These are phyloP conservation scores for Poeciliopsis occidentalis DNA, from an alignment of 2,113 vertebrate species.

Conservation along the genomic window DNA sequence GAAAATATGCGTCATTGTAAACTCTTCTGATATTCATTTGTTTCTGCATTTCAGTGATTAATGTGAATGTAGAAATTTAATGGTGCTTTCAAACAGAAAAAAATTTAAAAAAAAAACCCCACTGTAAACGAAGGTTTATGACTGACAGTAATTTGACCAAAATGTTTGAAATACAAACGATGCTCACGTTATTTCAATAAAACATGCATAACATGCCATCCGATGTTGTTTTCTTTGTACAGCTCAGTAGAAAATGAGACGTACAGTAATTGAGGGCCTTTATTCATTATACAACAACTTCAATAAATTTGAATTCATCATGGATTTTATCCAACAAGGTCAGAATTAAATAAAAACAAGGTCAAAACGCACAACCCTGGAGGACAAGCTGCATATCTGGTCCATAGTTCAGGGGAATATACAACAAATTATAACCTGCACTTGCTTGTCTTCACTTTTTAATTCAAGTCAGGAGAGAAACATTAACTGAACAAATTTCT, in stretches of 20 bases:
- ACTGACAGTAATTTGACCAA: constrained; percentile 22
- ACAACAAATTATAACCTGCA: too few relatives aligned
- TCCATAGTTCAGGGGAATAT: too few relatives aligned
- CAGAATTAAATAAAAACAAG: too few relatives aligned
- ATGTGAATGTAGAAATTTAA: constrained; percentile 37
- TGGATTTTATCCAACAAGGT: too few relatives aligned
- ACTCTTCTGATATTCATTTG: background rate
- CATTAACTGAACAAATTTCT: too few relatives aligned
- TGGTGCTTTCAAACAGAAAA: constrained; percentile 42
- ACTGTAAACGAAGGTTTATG: constrained; percentile 18
- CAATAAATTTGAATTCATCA: too few relatives aligned
- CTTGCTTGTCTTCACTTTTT: too few relatives aligned
- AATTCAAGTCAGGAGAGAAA: too few relatives aligned
- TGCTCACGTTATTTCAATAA: constrained; percentile 52
- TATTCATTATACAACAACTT: too few relatives aligned
- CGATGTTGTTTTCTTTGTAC: background rate
- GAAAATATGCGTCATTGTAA: constrained; percentile 18
- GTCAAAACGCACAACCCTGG: too few relatives aligned
- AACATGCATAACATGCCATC: constrained; percentile 33
- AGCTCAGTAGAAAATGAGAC: background rate
- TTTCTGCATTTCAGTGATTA: constrained; percentile 20
- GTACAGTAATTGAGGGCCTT: too few relatives aligned
- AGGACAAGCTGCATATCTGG: too few relatives aligned
- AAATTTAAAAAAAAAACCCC: background rate
- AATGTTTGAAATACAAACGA: constrained; percentile 31